Percentiles rank a stretch among this genome's conserved stretches.
These are phyloP conservation scores for Takifugu ocellatus DNA, from an alignment of 2,797 vertebrate species.

Conservation along the genomic window DNA sequence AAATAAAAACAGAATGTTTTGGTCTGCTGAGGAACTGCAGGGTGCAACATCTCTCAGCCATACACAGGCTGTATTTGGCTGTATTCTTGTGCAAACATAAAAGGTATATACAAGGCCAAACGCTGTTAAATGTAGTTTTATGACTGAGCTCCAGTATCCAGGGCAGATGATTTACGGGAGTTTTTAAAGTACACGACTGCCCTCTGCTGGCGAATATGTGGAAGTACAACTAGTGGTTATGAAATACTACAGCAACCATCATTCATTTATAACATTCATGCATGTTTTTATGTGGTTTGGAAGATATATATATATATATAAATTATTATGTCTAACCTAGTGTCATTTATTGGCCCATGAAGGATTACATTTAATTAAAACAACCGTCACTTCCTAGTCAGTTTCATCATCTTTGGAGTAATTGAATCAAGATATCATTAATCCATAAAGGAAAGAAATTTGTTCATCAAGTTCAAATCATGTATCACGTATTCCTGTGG, in stretches of 20 bases:
- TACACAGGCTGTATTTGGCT: slow-evolving; percentile 1
- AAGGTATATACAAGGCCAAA: no score
- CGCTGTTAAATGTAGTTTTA: background rate
- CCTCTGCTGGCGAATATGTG: slow-evolving; percentile 34
- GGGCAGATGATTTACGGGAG: no score
- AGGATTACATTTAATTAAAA: background rate
- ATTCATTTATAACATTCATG: background rate
- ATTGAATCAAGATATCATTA: background rate
- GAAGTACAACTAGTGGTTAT: slow-evolving; percentile 3
- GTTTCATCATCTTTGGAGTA: background rate
- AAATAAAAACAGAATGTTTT: no score
- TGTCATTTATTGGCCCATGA: background rate
- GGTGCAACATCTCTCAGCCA: background rate
- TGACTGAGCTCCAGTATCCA: background rate
- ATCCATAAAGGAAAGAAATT: background rate
- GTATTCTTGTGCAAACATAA: no score
- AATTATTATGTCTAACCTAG: background rate
- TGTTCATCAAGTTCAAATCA: background rate
- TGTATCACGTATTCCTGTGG: no score
- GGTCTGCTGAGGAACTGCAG: background rate
- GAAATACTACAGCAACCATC: background rate
- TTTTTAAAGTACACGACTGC: slow-evolving; percentile 20
- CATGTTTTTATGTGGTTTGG: no score
- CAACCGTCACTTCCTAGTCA: background rate
- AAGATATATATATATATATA: no score